Evolutionary conservation across 2,888 invertebrate species (phyloP).

Genomic region (Lasioglossum morio): DNA sequence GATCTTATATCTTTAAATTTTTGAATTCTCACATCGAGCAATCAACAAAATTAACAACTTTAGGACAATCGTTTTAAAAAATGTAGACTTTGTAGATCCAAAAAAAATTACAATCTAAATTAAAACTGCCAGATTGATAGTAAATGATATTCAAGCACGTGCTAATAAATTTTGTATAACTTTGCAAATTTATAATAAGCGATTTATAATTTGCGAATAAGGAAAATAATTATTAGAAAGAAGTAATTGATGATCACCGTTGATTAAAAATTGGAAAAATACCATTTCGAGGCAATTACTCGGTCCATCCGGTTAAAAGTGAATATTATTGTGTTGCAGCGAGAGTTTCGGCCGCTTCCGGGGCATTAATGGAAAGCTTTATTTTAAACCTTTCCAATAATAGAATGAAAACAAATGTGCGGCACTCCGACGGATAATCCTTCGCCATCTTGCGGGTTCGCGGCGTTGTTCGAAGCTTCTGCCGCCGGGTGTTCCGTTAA

Average conservation of each 20-base stretch:
- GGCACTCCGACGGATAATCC: background rate
- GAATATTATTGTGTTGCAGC: background rate
- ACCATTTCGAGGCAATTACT: background rate
- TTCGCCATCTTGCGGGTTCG: background rate
- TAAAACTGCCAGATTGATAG: too few species aligned
- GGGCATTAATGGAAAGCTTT: background rate
- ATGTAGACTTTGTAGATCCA: too few species aligned
- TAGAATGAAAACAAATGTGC: slow-evolving; percentile 13
- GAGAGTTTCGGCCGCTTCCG: background rate
- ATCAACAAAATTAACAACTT: too few species aligned
- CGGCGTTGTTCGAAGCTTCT: background rate
- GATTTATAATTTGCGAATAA: too few species aligned
- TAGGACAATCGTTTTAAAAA: too few species aligned
- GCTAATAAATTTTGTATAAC: background rate
- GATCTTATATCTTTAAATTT: too few species aligned
- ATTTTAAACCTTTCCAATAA: slow-evolving; percentile 4
- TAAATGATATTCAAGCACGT: too few species aligned
- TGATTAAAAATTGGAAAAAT: background rate
- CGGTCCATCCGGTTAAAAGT: background rate
- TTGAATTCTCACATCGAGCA: too few species aligned
- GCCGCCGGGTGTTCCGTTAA: background rate
- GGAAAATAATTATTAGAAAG: too few species aligned
- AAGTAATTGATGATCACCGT: too few species aligned
- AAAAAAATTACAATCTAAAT: too few species aligned
- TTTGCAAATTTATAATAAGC: background rate